Percentiles rank a stretch among this genome's conserved stretches.
phyloP scores from a whole-genome alignment of 2,113 vertebrate species.

The Mirza zaza region DNA sequence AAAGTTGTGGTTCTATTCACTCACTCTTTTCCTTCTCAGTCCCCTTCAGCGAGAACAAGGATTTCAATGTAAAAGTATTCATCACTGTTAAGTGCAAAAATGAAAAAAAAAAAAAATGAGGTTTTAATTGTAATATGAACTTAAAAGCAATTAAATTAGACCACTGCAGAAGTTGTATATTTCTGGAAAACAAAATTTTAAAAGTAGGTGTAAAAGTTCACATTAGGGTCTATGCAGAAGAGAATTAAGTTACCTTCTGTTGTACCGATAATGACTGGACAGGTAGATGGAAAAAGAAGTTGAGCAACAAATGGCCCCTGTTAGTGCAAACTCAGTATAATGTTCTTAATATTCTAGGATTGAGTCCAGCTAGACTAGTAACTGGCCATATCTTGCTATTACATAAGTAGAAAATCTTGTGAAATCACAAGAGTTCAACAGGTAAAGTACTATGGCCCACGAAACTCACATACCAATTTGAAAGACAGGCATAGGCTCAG shows the following conservation, averaged over 20 bases:
- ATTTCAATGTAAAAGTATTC: constrained; percentile 50
- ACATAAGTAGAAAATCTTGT: constrained; percentile 73
- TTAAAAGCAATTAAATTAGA: constrained; percentile 60
- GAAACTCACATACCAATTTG: constrained; percentile 74
- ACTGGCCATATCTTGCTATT: constrained; percentile 76
- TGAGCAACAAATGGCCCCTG: constrained; percentile 34
- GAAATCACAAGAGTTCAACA: constrained; percentile 78
- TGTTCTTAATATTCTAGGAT: constrained; percentile 72
- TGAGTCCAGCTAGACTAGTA: constrained; percentile 62
- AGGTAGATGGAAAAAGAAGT: constrained; percentile 60
- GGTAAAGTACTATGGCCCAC: constrained; percentile 20
- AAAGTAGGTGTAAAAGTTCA: constrained; percentile 83
- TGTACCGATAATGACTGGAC: constrained; percentile 45
- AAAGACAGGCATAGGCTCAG: constrained; percentile 74
- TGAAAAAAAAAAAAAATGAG: constrained; percentile 36
- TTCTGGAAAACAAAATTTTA: constrained; percentile 61
- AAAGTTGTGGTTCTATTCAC: constrained; percentile 19
- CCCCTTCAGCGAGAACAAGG: constrained; percentile 59
- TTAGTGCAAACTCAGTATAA: constrained; percentile 76
- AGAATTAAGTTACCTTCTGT: constrained; percentile 54
- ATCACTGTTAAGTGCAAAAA: constrained; percentile 77
- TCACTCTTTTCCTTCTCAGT: constrained; percentile 64
- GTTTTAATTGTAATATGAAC: constrained; percentile 53
- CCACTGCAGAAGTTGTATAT: constrained; percentile 11
- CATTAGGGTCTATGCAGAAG: constrained; percentile 80